Percentiles rank a stretch among this genome's conserved stretches.
Conservation (phyloP, 2,113 vertebrate genomes). For the Origma solitaria region DNA sequence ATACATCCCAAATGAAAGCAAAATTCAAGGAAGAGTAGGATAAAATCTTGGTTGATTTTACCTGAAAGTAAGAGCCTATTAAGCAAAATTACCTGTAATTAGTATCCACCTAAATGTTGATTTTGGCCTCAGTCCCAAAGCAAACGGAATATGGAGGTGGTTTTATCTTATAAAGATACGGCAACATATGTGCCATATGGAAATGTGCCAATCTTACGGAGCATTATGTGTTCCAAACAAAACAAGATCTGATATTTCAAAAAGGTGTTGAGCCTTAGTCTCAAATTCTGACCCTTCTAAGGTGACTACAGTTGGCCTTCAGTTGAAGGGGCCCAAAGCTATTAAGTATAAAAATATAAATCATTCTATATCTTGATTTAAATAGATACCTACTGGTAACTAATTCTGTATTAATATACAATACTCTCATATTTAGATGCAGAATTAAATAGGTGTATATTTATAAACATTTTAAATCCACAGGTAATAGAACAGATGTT, state of each 20-base stretch:
- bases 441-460: background rate
- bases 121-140: background rate
- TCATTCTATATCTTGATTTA: background rate
- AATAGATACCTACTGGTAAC: background rate
- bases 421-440: background rate
- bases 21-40: background rate
- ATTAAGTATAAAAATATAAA: background rate
- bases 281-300: background rate
- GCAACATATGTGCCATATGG: background rate
- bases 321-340: background rate
- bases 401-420: background rate
- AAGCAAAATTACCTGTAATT: background rate
- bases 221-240: background rate
- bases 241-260: background rate
- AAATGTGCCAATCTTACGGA: background rate
- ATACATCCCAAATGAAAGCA: background rate
- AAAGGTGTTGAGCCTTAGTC: background rate
- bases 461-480: background rate
- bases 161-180: background rate
- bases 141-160: background rate
- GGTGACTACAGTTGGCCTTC: background rate
- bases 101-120: background rate
- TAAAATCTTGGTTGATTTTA: background rate
- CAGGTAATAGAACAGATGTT: conserved; percentile 18
- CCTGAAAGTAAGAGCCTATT: background rate